These are phyloP conservation scores for Nipponia nippon DNA, from an alignment of 2,113 vertebrate species.

Conservation along the genomic window DNA sequence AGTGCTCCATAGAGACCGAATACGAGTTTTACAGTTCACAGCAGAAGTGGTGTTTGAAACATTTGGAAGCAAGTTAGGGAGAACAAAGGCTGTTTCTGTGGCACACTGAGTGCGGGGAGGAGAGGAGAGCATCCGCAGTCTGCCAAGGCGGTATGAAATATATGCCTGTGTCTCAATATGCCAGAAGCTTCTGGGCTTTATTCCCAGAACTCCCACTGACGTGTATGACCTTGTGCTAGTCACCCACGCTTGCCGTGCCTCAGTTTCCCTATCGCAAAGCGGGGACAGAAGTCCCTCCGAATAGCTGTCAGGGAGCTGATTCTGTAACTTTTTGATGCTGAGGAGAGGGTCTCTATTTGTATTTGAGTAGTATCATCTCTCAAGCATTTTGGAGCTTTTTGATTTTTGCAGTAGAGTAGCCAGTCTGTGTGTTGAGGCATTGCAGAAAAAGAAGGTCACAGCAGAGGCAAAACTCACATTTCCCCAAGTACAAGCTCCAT, in stretches of 20 bases:
- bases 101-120: not conserved
- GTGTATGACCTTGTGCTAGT: slow-evolving; percentile 40
- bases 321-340: not conserved
- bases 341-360: not conserved
- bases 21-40: not conserved
- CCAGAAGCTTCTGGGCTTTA: slow-evolving; percentile 53
- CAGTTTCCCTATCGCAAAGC: not conserved
- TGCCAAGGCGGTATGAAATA: slow-evolving; percentile 30
- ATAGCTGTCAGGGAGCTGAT: not conserved
- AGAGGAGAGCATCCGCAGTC: not conserved
- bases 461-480: not conserved
- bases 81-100: slow-evolving; percentile 59
- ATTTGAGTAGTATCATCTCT: not conserved
- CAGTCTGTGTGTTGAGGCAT: not conserved
- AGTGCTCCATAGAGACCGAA: not conserved
- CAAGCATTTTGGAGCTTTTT: not conserved
- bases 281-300: not conserved
- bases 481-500: not conserved
- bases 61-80: not conserved
- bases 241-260: slow-evolving; percentile 46
- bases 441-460: not conserved
- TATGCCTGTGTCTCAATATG: slow-evolving; percentile 26
- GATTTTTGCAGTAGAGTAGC: not conserved
- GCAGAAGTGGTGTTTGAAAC: slow-evolving; percentile 5
- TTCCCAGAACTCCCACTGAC: slow-evolving; percentile 55